Conservation (phyloP, 2,888 invertebrate genomes). For the Luperina testacea region DNA sequence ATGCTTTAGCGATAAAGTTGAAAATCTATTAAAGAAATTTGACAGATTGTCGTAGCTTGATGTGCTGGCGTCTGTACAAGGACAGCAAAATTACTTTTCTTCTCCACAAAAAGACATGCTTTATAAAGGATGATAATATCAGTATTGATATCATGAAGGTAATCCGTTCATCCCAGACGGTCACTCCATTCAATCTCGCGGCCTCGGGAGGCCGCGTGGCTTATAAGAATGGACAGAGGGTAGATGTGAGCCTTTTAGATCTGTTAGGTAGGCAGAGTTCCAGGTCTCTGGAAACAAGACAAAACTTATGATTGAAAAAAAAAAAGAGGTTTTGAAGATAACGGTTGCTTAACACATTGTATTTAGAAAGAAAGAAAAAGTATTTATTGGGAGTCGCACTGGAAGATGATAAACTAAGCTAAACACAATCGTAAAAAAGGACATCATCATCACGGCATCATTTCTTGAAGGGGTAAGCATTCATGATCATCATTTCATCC, state of each 20-base stretch:
- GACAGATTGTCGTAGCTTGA: too few relatives aligned
- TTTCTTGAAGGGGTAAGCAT: not conserved
- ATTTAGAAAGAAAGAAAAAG: too few relatives aligned
- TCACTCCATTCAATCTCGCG: constrained; percentile 47
- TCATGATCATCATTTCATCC: too few relatives aligned
- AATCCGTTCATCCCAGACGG: constrained; percentile 47
- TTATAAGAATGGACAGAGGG: constrained; percentile 42
- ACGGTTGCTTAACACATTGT: not conserved
- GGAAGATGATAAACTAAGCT: too few relatives aligned
- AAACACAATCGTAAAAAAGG: too few relatives aligned
- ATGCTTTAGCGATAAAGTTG: too few relatives aligned
- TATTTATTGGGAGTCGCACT: too few relatives aligned
- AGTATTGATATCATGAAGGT: constrained; percentile 35
- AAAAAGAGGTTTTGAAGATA: not conserved
- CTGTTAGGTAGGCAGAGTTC: constrained; percentile 19
- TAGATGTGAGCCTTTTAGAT: constrained; percentile 24
- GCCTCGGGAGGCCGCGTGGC: constrained; percentile 50
- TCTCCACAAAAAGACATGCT: not conserved
- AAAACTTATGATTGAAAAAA: not conserved
- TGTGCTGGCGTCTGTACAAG: too few relatives aligned
- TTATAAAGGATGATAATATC: constrained; percentile 13
- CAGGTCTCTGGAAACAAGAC: not conserved
- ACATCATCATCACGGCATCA: too few relatives aligned
- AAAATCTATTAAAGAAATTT: too few relatives aligned
- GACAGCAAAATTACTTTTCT: constrained; percentile 25